Conservation (phyloP, 37 sponge, comb jelly and placozoan species). For the Dysidea cf. avara region DNA sequence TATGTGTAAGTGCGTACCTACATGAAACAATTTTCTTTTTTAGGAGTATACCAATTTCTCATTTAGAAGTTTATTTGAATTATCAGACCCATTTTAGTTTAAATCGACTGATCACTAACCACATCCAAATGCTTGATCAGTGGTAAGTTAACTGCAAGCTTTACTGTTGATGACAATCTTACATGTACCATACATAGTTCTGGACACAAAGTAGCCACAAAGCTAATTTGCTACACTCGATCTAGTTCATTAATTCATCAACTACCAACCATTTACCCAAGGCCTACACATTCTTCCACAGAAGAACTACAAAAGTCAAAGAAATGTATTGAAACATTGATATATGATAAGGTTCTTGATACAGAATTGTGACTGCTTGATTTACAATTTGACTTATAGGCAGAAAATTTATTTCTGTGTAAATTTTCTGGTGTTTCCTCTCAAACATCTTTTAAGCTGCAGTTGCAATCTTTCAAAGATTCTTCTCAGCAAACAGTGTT, state of each 20-base stretch:
- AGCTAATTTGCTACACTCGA: constrained; percentile 75
- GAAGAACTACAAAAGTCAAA: too few species aligned
- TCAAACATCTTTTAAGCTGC: constrained; percentile 32
- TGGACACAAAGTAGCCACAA: constrained; percentile 53
- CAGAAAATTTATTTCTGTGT: constrained; percentile 27
- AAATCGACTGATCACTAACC: constrained; percentile 45
- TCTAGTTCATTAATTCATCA: constrained; percentile 64
- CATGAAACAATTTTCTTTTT: too few species aligned
- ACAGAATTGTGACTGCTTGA: too few species aligned
- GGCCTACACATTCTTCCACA: background rate
- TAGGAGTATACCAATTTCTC: constrained; percentile 57
- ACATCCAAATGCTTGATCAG: constrained; percentile 4
- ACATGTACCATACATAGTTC: too few species aligned
- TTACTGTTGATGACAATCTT: too few species aligned
- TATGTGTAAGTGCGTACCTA: too few species aligned
- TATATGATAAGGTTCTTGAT: too few species aligned
- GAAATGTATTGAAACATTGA: too few species aligned
- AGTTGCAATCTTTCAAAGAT: constrained; percentile 34
- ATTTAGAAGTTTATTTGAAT: constrained; percentile 57
- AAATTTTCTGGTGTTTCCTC: constrained; percentile 63
- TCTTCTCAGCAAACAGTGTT: constrained; percentile 10
- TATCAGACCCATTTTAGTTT: constrained; percentile 83
- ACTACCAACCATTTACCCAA: constrained; percentile 44
- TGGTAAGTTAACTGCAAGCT: constrained; percentile 16
- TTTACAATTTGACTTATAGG: too few species aligned